phyloP scores from a whole-genome alignment of 2,113 vertebrate species.

The Dinomys branickii region DNA sequence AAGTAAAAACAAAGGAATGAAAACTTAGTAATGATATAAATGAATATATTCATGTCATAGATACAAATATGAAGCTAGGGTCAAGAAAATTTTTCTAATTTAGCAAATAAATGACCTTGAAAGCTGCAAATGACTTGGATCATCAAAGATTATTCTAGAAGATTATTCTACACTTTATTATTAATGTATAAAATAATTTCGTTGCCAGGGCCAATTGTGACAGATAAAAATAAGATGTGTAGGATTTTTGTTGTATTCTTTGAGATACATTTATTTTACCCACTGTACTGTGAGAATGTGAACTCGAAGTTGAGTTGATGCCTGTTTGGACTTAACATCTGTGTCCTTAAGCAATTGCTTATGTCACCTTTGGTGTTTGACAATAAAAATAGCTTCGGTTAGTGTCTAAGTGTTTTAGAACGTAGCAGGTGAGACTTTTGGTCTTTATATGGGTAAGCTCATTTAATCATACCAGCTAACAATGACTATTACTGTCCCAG shows the following conservation, averaged over 20 bases:
- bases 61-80: background rate
- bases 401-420: constrained; percentile 6
- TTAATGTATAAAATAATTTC: background rate
- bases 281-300: background rate
- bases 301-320: background rate
- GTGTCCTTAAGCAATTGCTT: background rate
- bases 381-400: background rate
- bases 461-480: background rate
- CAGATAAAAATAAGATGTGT: background rate
- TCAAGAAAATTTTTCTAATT: background rate
- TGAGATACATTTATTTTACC: background rate
- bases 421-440: background rate
- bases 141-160: background rate
- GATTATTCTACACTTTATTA: background rate
- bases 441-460: background rate
- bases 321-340: background rate
- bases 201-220: background rate
- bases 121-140: background rate
- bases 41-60: background rate
- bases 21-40: background rate
- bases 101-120: background rate
- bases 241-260: background rate
- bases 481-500: background rate
- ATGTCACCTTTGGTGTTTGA: background rate
- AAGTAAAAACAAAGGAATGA: background rate